Evolutionary conservation across 2,888 invertebrate species (phyloP).

Genomic region (Adelphocoris suturalis): DNA sequence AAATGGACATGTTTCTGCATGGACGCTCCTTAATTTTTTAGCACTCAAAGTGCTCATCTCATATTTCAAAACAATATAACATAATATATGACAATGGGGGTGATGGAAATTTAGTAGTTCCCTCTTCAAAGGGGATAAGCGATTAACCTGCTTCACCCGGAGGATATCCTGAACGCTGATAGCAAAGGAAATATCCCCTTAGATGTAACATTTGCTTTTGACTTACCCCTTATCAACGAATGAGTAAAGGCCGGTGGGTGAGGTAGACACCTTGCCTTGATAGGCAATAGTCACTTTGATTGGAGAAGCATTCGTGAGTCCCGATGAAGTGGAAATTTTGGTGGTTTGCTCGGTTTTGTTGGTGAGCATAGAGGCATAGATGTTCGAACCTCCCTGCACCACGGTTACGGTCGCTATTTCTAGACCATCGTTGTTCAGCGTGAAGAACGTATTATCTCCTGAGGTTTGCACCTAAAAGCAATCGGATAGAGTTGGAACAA

Average conservation of each 20-base stretch:
- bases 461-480: slow-evolving; percentile 18
- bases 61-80: too few species aligned
- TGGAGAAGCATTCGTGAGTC: background rate
- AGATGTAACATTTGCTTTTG: too few species aligned
- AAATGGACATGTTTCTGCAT: too few species aligned
- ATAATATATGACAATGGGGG: too few species aligned
- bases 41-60: too few species aligned
- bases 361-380: background rate
- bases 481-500: background rate
- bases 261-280: slow-evolving; percentile 52
- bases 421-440: slow-evolving; percentile 54
- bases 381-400: background rate
- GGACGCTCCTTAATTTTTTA: too few species aligned
- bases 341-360: background rate
- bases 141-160: too few species aligned
- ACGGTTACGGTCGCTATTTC: slow-evolving; percentile 16
- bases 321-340: background rate
- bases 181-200: too few species aligned
- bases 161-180: too few species aligned
- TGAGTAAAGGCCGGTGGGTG: slow-evolving; percentile 45
- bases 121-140: too few species aligned
- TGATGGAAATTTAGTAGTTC: too few species aligned
- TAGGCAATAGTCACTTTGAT: slow-evolving; percentile 12
- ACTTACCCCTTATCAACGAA: slow-evolving; percentile 59
- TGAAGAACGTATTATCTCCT: background rate